phyloP scores from a whole-genome alignment of 2,113 vertebrate genomes.

The Thymallus thymallus region DNA sequence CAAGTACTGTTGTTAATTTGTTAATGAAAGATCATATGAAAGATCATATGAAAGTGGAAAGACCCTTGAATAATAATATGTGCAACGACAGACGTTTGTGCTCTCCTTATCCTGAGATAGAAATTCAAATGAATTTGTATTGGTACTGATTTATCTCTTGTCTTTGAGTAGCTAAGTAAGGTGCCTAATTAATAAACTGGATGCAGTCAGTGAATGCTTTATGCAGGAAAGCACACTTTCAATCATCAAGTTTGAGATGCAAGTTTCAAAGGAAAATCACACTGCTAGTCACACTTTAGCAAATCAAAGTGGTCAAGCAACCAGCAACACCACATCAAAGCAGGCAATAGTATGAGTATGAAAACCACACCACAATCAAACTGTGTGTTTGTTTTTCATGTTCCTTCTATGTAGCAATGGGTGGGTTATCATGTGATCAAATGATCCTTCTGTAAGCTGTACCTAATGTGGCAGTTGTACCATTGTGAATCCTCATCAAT shows the following conservation, averaged over 20 bases:
- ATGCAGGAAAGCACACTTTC: background rate
- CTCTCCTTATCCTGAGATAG: too few relatives aligned
- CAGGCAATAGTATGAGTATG: constrained; percentile 17
- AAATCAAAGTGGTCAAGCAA: constrained; percentile 3
- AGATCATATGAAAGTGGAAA: background rate
- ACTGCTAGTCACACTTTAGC: constrained; percentile 9
- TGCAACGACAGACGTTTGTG: too few relatives aligned
- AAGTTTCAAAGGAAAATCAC: background rate
- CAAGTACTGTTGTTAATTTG: background rate
- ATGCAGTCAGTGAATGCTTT: background rate
- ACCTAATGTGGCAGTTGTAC: constrained; percentile 19
- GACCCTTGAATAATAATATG: background rate
- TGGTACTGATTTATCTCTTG: too few relatives aligned
- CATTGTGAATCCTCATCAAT: constrained; percentile 20
- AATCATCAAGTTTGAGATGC: background rate
- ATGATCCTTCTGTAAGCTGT: background rate
- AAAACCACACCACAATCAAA: background rate
- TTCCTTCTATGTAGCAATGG: too few relatives aligned
- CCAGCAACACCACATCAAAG: constrained; percentile 12
- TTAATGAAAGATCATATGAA: background rate
- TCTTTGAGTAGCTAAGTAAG: too few relatives aligned
- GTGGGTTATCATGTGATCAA: background rate
- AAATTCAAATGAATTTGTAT: too few relatives aligned
- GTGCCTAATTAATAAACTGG: background rate
- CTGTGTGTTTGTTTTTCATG: too few relatives aligned